A percentile compares a stretch with the other conserved stretches of the same genome.
Evolutionary conservation across 2,888 invertebrate species (phyloP).

Genomic region (Trileptium ribeirensis): DNA sequence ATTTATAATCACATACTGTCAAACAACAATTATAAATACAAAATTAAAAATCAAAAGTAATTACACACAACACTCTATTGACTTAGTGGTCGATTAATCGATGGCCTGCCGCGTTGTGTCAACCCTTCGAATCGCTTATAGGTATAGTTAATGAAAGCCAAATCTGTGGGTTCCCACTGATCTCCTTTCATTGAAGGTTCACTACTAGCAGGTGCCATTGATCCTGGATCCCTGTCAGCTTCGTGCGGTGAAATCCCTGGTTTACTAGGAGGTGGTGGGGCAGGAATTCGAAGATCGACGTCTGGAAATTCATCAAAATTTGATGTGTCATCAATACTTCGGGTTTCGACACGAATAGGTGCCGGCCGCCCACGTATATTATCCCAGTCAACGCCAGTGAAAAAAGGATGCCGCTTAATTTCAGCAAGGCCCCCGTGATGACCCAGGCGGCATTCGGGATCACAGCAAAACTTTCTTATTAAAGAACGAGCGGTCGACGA

Average conservation of each 20-base stretch:
- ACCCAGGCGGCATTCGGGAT: slow-evolving; percentile 83
- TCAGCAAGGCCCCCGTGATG: slow-evolving; percentile 80
- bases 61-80: too few relatives aligned
- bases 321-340: slow-evolving; percentile 97
- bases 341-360: slow-evolving; percentile 92
- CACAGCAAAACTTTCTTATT: slow-evolving; percentile 85
- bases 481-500: slow-evolving; percentile 93
- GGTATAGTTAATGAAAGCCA: slow-evolving; percentile 99
- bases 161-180: slow-evolving; percentile 62
- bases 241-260: background rate
- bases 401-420: slow-evolving; percentile 81
- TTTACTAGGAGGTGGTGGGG: background rate
- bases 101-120: slow-evolving; percentile 67
- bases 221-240: too few relatives aligned
- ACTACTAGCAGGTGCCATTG: too few relatives aligned
- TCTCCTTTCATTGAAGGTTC: too few relatives aligned
- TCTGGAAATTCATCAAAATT: slow-evolving; percentile 99
- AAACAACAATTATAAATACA: too few relatives aligned
- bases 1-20: too few relatives aligned
- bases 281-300: slow-evolving; percentile 81
- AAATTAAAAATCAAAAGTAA: too few relatives aligned
- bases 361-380: slow-evolving; percentile 96
- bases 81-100: slow-evolving; percentile 19
- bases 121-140: slow-evolving; percentile 97
- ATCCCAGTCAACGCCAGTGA: slow-evolving; percentile 92